phyloP scores from a whole-genome alignment of 2,113 vertebrate genomes.

The Amphilophus citrinellus region DNA sequence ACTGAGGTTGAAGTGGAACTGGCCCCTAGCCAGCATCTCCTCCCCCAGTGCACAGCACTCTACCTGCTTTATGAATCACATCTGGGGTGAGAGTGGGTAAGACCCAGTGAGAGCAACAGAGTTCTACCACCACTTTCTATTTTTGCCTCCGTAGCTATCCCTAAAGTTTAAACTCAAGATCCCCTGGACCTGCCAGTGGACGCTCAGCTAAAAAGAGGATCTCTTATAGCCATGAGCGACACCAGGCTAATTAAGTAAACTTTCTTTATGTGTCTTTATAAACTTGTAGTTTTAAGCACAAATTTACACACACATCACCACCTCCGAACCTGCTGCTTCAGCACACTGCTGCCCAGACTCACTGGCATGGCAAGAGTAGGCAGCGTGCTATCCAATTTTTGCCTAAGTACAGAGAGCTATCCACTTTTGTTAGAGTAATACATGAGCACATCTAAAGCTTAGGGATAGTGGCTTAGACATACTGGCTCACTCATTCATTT shows the following conservation, averaged over 20 bases:
- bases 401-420: slow-evolving; percentile 59
- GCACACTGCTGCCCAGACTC: slow-evolving; percentile 59
- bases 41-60: slow-evolving; percentile 39
- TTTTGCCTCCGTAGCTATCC: slow-evolving; percentile 68
- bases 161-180: slow-evolving; percentile 52
- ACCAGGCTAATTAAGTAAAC: slow-evolving; percentile 68
- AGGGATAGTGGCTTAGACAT: slow-evolving; percentile 65
- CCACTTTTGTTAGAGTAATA: slow-evolving; percentile 69
- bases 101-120: slow-evolving; percentile 53
- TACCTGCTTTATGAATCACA: slow-evolving; percentile 71
- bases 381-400: slow-evolving; percentile 62
- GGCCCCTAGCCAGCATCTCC: slow-evolving; percentile 64
- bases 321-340: slow-evolving; percentile 72
- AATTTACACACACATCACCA: slow-evolving; percentile 55
- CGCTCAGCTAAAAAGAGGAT: slow-evolving; percentile 20
- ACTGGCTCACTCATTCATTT: slow-evolving; percentile 70
- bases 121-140: slow-evolving; percentile 57
- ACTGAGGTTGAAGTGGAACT: slow-evolving; percentile 76
- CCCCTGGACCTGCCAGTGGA: slow-evolving; percentile 55
- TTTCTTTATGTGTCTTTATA: slow-evolving; percentile 60
- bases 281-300: slow-evolving; percentile 52
- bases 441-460: slow-evolving; percentile 73
- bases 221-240: slow-evolving; percentile 33
- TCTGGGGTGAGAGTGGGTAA: slow-evolving; percentile 59
- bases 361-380: slow-evolving; percentile 46